Evolutionary conservation across 2,113 vertebrate genomes (phyloP).

Genomic region (Scatophagus argus): DNA sequence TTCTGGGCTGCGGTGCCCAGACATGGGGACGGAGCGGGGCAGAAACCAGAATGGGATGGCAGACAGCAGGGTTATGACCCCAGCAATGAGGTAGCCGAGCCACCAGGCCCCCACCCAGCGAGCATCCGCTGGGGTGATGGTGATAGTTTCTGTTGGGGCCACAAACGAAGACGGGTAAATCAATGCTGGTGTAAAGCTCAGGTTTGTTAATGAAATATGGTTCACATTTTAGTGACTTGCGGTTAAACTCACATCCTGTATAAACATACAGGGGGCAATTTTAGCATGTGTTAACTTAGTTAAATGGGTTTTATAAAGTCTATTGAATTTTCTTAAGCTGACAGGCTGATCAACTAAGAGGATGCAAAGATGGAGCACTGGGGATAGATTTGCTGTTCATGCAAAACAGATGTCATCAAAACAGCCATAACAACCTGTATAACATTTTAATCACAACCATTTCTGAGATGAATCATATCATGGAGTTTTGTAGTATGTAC

Average conservation of each 20-base stretch:
- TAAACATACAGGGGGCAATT: background rate
- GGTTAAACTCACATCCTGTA: background rate
- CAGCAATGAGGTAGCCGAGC: constrained; percentile 85
- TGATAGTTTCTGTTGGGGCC: constrained; percentile 76
- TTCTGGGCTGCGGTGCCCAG: constrained; percentile 12
- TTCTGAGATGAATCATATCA: background rate
- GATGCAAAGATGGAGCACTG: background rate
- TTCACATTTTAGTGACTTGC: background rate
- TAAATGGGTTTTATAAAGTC: background rate
- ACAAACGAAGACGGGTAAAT: background rate
- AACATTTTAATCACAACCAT: background rate
- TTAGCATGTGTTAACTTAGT: background rate
- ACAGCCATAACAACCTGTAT: background rate
- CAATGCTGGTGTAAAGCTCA: background rate
- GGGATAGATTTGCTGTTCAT: background rate
- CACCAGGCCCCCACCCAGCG: constrained; percentile 88
- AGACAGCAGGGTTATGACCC: constrained; percentile 79
- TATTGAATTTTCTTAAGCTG: background rate
- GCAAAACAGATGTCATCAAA: background rate
- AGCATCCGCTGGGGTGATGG: constrained; percentile 80
- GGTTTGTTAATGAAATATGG: background rate
- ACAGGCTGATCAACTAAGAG: background rate
- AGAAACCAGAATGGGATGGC: constrained; percentile 86
- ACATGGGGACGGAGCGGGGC: constrained; percentile 75
- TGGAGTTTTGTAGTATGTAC: background rate